Percentiles rank a stretch among this genome's conserved stretches.
phyloP scores from a whole-genome alignment of 2,113 vertebrate genomes.

The Sander lucioperca region DNA sequence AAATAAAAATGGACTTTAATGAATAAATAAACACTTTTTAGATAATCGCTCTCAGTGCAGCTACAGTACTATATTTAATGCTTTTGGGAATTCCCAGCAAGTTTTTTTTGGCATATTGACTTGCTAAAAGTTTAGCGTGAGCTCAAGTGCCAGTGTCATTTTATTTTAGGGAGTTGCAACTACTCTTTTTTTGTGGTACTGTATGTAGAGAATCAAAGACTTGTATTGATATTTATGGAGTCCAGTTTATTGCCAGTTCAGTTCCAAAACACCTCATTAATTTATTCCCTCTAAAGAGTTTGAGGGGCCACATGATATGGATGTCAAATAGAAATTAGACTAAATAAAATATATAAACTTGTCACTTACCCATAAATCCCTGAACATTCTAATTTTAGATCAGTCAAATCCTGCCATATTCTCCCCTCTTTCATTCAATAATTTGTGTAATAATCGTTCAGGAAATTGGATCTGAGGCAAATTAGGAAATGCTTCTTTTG shows the following conservation, averaged over 20 bases:
- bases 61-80: constrained; percentile 2
- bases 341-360: neutral
- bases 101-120: constrained; percentile 24
- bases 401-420: neutral
- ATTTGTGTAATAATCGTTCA: neutral
- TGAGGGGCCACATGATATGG: constrained; percentile 2
- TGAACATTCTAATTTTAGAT: neutral
- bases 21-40: constrained; percentile 49
- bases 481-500: neutral
- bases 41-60: constrained; percentile 10
- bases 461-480: neutral
- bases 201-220: constrained; percentile 5
- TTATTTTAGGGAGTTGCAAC: neutral
- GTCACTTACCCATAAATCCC: neutral
- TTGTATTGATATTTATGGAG: constrained; percentile 23
- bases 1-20: constrained; percentile 36
- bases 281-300: neutral
- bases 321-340: neutral
- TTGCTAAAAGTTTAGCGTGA: constrained; percentile 14
- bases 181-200: neutral
- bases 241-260: constrained; percentile 13
- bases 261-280: constrained; percentile 17
- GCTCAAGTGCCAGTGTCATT: neutral
- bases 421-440: neutral
- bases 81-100: constrained; percentile 33